Evolutionary conservation across 2,113 vertebrate species (phyloP), one percentile per base, ranked within the genome.

Genomic region (Talpa occidentalis): DNA sequence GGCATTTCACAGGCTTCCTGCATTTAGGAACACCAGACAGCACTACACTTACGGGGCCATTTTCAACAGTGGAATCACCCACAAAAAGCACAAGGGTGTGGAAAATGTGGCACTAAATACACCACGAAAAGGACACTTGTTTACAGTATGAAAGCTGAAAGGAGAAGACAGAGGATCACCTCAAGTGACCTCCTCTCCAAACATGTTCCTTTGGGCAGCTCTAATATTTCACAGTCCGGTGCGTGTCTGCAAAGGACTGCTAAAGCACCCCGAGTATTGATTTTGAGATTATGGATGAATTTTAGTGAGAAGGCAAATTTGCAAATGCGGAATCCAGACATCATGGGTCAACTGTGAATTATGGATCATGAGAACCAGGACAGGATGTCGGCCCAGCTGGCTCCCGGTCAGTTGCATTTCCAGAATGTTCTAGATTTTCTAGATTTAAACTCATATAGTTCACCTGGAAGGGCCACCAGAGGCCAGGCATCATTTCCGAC

Each of bases 351-450:
- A 17, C 37, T 42, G 22, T 64, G 15, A 14, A 10, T 2, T 54
- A 73, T 2, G 52, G 83, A 66, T n/a, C 66, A 30, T 7, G 24
- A 81, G 67, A 54, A 42, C 12, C 69, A 74, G 12, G 69, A 19
- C 0, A 24, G 52, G 8, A 19, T 6, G 3, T 17, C 15, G 19
- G 32, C 21, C 5, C 60, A 69, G 3, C 56, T 0, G 1, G 17
- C 30, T 67, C 47, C 11, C 40, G 42, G 35, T 47, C 67, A 49
- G 22, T 49, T 26, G 15, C 35, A 19, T 30, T 40, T 56, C 62
- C 35, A 16, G n/a, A 73, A 32, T 11, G 22, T 44, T 6, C 28
- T 32, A 26, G 44, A 37, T 37, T 77, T 88, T 21, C 49, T 56
- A 42, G 74, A 42, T 15, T 64, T 67, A 40, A 76, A 77, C 15